Evolutionary conservation across 2,888 invertebrate species (phyloP), one percentile per base, ranked within the genome.

Genomic region (Drosophila cracens): DNA sequence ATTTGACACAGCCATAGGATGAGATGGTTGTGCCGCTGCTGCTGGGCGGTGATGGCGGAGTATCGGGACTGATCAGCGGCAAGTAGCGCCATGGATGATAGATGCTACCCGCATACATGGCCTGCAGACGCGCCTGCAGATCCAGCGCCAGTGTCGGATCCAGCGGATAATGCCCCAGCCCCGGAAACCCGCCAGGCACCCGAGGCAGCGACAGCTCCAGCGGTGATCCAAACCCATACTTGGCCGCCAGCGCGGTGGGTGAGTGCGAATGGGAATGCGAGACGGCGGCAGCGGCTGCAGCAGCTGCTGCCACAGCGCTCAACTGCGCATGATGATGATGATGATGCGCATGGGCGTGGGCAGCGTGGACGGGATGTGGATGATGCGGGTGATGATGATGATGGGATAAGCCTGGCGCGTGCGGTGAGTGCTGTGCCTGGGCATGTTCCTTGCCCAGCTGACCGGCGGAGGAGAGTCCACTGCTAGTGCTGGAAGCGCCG

Each of bases 31-130:
- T 91, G 58, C 91, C 91, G 52, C 92, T 91, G 80, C 92, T 92
- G 79, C 93, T 93, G 43, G 93, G 92, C 36, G 93, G 93, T 13
- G 93, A 93, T n/a, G 93, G 93, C 51, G 93, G 92, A 31, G 93
- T 92, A 69, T 92, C 93, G 34, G 93, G 90, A 65, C 92, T 92
- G 56, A 93, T 91, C 6, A 93, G 82, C 11, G 93, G 92, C 52
- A 93, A 91, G 76, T 93, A 93, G 49, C 93, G 91, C 93, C 93
- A 93, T 2, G 93, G 93, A 79, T 93, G 93, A 76, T 93, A 93
- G 33, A 93, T 81, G 61, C 90, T 90, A 53, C 93, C 92, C 4
- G 93, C 93, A 64, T 93, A 93, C 93, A 93, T 93, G 33, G 93
- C 93, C 75, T 93, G 93, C 2, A 93, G 84, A 8, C 93, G 93